Base-by-base conservation (phyloP, 2,888 invertebrate species). In the Xylota segnis region DNA sequence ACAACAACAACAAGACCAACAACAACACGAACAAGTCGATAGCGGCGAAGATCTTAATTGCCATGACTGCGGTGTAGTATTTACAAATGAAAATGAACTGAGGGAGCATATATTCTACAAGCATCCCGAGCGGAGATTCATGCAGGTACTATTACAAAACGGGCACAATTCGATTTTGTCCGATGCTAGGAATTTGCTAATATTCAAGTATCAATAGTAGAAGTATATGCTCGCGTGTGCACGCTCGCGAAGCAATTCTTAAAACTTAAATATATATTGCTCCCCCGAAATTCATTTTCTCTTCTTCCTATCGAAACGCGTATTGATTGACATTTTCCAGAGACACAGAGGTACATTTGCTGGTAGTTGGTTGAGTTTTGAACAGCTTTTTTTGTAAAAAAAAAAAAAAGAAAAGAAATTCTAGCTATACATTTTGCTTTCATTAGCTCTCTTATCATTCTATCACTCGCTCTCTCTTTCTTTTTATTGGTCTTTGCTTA, bases 61-160 rank as follows among this genome's bases (percentile, higher is more conserved):
- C 78, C 83, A 87, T 74, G 88, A 88, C 56, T 88, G 88, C 82
- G 87, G 87, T 86, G 86, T 88, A 52, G 75, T 87, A 78, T 88
- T 87, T 77, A 66, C 87, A 68, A 87, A 86, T 87, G 88, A 87
- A 83, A 88, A 87, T 70, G 87, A 87, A 83, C 87, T 88, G 70
- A 84, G 87, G 75, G 88, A 88, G 54, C 88, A 88, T 81, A 88
- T 88, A 68, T 88, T 88, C 79, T 88, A 88, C 83, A 88, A 88
- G 66, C 88, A 88, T 78, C 88, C 88, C 63, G 88, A 88, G 65
- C 63, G 88, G 75, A 88, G 88, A 87, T 88, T 88, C 70, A 88
- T 88, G 88, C 88, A 88, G 88, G 88, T 88, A 88, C 78, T 86
- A 72, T 87, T 87, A 74, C 84, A 84, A 75, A 81, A 76, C 16